Evolutionary conservation across 2,888 invertebrate genomes (phyloP).

Genomic region (Caenorhabditis imperialis): DNA sequence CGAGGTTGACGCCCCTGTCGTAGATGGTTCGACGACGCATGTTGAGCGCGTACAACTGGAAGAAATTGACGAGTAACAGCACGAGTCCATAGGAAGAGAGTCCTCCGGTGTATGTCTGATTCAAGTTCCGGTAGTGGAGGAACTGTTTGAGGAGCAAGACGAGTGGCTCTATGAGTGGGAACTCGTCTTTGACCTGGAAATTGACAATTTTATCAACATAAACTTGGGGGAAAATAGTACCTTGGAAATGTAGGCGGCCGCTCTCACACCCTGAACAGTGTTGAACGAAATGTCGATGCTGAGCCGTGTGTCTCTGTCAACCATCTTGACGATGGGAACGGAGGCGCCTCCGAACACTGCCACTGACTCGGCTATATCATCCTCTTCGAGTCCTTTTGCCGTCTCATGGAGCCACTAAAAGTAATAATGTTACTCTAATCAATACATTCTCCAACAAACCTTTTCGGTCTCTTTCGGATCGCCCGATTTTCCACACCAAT

Average conservation of each 20-base stretch:
- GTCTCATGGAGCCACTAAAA: conserved; percentile 54
- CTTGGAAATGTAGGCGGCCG: conserved; percentile 84
- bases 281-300: conserved; percentile 99
- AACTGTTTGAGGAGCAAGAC: conserved; percentile 99
- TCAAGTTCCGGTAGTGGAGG: conserved; percentile 95
- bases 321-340: conserved; percentile 96
- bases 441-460: too few relatives aligned
- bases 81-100: conserved; percentile 98
- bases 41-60: conserved; percentile 59
- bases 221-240: conserved; percentile 27
- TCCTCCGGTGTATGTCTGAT: conserved; percentile 99
- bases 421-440: too few relatives aligned
- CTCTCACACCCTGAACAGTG: conserved; percentile 96
- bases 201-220: too few relatives aligned
- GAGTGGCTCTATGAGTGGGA: conserved; percentile 91
- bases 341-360: conserved; percentile 98
- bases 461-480: conserved; percentile 1
- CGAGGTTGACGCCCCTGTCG: conserved; percentile 84
- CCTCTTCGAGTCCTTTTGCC: conserved; percentile 31
- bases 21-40: conserved; percentile 47
- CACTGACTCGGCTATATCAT: conserved; percentile 79
- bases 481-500: conserved; percentile 35
- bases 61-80: conserved; percentile 97
- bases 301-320: conserved; percentile 84
- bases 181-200: conserved; percentile 79